Conservation (phyloP, 92 coral and sea anemone species). For the Zoanthus sansibaricus region DNA sequence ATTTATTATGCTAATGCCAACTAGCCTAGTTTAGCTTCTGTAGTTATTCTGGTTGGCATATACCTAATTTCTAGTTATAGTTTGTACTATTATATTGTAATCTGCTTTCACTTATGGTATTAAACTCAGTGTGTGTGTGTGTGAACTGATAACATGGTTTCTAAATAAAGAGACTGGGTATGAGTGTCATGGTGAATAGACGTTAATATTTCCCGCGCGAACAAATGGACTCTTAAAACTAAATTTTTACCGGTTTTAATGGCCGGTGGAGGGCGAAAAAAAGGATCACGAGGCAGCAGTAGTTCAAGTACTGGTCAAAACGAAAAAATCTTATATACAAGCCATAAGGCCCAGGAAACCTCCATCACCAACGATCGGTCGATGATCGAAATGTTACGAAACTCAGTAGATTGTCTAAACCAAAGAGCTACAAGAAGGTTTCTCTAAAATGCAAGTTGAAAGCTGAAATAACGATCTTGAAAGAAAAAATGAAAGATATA, state of each 20-base stretch:
- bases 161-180: too few species aligned
- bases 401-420: neutral
- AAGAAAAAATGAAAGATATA: neutral
- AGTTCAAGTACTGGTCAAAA: neutral
- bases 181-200: neutral
- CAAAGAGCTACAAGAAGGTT: neutral
- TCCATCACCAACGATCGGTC: neutral
- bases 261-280: constrained; percentile 23
- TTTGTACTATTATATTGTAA: too few species aligned
- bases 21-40: too few species aligned
- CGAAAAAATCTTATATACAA: neutral
- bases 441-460: neutral
- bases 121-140: too few species aligned
- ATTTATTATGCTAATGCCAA: too few species aligned
- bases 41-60: too few species aligned
- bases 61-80: too few species aligned
- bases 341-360: neutral
- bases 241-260: constrained; percentile 7
- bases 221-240: neutral
- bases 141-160: too few species aligned
- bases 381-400: neutral
- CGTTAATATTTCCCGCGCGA: neutral
- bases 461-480: neutral
- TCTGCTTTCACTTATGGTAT: too few species aligned
- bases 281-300: neutral